Evolutionary conservation across 1,140 invertebrate genomes (phyloP), one percentile per base, ranked within the genome.

Genomic region (Saccostrea echinata): DNA sequence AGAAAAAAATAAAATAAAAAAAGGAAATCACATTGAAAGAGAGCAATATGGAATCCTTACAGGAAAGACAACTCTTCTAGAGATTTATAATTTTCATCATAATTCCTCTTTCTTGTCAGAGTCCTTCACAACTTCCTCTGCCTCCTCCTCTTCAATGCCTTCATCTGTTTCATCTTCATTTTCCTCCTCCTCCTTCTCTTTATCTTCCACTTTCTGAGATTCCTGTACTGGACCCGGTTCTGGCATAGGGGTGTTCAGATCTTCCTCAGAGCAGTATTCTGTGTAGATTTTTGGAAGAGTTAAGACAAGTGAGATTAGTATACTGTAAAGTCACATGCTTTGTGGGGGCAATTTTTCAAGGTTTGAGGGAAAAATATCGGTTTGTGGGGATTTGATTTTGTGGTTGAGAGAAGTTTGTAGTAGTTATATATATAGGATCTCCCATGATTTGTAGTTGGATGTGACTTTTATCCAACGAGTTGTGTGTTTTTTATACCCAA

Each of bases 21-120:
- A 43, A 43, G 4, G 0, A 6, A 43, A 43, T 43, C 18, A 61
- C 55, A 21, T 18, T 61, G 6, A 21, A 61, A 61, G n/a, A 21
- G 55, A 61, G 18, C 18, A 18, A 1, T 21, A 61, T 21, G 18
- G 55, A 18, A 61, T 61, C 1, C n/a, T 3, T 2, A 21, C 18
- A 76, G 33, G 68, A 76, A 76, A 76, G 27, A 76, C 27, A 83
- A 83, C 35, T 83, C 24, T 27, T 53, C 81, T 33, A 51, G 1
- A 13, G 30, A 30, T 81, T 27, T 12, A 12, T 33, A 57, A 76
- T 27, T 43, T 1, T 24, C 33, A 84, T 89, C 85, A 89, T 84
- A 89, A 57, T 52, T 89, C 88, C 61, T 89, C 88, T 51, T 86
- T 89, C 4, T 68, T 71, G 85, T 89, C 83, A 24, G 87, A 57